A percentile compares a stretch with the other conserved stretches of the same genome.
Conservation (phyloP, 2,888 invertebrate species). For the Apamea sordens region DNA sequence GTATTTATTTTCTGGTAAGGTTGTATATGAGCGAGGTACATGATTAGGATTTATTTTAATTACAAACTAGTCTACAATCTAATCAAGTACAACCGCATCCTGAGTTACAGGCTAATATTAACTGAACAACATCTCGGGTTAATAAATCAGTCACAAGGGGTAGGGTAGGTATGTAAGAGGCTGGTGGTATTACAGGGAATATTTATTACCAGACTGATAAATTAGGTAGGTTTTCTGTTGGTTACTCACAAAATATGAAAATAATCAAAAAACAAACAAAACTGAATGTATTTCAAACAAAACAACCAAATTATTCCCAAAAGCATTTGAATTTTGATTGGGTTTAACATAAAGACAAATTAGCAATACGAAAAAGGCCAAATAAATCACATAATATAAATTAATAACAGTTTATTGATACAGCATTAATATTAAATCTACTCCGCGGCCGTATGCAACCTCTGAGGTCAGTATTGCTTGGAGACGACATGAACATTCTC, state of each 20-base stretch:
- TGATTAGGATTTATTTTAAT: conserved; percentile 12
- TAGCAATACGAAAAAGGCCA: conserved; percentile 3
- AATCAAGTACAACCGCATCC: neutral
- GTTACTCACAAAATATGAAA: neutral
- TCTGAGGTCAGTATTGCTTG: conserved; percentile 71
- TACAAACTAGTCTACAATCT: conserved; percentile 23
- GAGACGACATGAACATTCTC: conserved; percentile 65
- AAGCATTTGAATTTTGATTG: neutral
- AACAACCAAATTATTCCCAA: neutral
- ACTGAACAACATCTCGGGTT: neutral
- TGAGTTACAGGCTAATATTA: neutral
- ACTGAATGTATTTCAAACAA: neutral
- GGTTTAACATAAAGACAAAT: neutral
- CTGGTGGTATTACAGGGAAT: neutral
- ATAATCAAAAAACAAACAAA: neutral
- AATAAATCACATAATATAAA: conserved; percentile 75
- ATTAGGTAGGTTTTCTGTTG: neutral
- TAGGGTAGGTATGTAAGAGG: neutral
- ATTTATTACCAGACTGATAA: neutral
- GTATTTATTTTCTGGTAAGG: conserved; percentile 40
- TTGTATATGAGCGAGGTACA: conserved; percentile 29
- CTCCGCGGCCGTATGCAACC: conserved; percentile 63
- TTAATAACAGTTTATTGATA: conserved; percentile 88
- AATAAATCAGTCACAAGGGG: neutral
- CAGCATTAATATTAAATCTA: conserved; percentile 87